These are phyloP conservation scores for Pantala flavescens DNA, from an alignment of 1,140 invertebrate genomes.

Conservation along the genomic window DNA sequence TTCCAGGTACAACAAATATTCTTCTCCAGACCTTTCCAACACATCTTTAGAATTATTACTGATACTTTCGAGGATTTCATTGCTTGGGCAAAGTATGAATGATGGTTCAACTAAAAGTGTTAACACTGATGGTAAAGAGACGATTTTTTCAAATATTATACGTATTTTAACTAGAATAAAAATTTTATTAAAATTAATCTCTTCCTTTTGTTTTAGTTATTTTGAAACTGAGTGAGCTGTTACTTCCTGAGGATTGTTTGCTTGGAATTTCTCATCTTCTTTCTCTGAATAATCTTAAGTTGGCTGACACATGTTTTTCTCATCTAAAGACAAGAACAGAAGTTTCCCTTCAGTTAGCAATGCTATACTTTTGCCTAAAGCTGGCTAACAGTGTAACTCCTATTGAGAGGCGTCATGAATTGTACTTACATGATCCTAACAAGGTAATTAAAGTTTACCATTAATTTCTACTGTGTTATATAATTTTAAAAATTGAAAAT, in stretches of 20 bases:
- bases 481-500: not conserved
- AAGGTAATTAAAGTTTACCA: not conserved
- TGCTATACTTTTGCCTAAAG: not conserved
- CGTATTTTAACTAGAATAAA: no score
- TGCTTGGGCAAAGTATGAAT: not conserved
- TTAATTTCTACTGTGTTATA: not conserved
- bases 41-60: not conserved
- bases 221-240: not conserved
- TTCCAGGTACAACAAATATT: not conserved
- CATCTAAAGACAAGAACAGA: not conserved
- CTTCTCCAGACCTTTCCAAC: not conserved
- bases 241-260: not conserved
- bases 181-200: no score
- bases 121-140: not conserved
- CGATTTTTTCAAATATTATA: no score
- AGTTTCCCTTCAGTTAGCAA: not conserved
- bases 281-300: not conserved
- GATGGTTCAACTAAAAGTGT: not conserved
- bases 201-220: not conserved
- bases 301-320: not conserved
- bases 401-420: not conserved
- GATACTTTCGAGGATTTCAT: not conserved
- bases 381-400: not conserved
- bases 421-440: conserved; percentile 1
- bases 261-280: not conserved